phyloP scores from a whole-genome alignment of 1,140 invertebrate genomes.

The Atta cephalotes region DNA sequence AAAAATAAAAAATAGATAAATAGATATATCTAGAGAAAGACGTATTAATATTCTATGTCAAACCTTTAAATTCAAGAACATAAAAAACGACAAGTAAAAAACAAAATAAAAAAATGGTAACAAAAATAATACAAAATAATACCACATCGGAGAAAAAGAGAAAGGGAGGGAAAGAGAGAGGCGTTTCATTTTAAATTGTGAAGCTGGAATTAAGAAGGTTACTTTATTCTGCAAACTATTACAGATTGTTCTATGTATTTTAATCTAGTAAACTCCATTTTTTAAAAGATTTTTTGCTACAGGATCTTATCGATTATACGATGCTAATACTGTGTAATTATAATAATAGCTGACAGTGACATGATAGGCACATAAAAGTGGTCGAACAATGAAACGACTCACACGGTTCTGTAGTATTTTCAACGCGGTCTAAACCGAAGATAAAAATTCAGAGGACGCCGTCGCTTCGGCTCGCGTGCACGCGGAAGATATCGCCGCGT shows the following conservation, averaged over 20 bases:
- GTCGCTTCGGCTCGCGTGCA: slow-evolving; percentile 25
- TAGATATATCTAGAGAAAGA: no score
- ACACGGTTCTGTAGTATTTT: background rate
- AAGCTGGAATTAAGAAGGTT: background rate
- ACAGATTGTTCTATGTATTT: background rate
- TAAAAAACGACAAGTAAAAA: no score
- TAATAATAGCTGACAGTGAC: background rate
- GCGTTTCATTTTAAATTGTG: background rate
- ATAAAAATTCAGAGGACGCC: slow-evolving; percentile 49
- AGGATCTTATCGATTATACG: background rate
- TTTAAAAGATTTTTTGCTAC: background rate
- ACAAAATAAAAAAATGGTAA: no score
- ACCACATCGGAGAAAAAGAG: no score
- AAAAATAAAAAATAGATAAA: background rate
- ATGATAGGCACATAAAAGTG: background rate
- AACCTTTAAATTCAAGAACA: no score
- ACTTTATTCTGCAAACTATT: background rate
- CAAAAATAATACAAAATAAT: no score
- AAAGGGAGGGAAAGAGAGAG: no score
- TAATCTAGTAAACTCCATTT: background rate
- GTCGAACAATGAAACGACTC: background rate
- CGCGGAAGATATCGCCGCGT: slow-evolving; percentile 44
- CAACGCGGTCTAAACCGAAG: slow-evolving; percentile 4
- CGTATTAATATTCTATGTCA: no score
- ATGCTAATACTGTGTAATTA: background rate